These are phyloP conservation scores for Anguilla obscura DNA, from an alignment of 2,797 vertebrate genomes.

Conservation along the genomic window DNA sequence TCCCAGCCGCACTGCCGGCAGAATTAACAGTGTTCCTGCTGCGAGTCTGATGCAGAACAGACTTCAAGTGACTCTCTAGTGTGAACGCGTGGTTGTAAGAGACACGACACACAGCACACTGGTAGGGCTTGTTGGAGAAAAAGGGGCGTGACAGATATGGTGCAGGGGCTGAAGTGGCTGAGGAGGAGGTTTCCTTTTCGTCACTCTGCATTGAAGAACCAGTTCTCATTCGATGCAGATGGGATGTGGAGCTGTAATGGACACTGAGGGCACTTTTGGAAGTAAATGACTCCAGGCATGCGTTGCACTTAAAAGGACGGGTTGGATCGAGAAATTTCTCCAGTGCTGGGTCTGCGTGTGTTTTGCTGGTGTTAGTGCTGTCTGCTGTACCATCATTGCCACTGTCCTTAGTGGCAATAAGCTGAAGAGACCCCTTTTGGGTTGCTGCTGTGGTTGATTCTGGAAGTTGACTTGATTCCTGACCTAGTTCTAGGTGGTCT, in stretches of 20 bases:
- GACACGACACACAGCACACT: conserved; percentile 87
- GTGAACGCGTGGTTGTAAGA: conserved; percentile 94
- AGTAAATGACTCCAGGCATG: conserved; percentile 86
- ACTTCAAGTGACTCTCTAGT: conserved; percentile 86
- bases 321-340: conserved; percentile 53
- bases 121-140: conserved; percentile 85
- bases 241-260: conserved; percentile 87
- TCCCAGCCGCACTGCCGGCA: conserved; percentile 55
- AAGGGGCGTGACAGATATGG: conserved; percentile 69
- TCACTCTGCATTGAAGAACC: conserved; percentile 63
- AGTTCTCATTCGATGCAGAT: conserved; percentile 88
- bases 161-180: neutral
- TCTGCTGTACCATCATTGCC: conserved; percentile 44
- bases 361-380: conserved; percentile 37
- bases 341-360: conserved; percentile 23
- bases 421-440: conserved; percentile 40
- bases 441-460: conserved; percentile 39
- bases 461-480: conserved; percentile 60
- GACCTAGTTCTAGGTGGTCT: conserved; percentile 57
- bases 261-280: conserved; percentile 86
- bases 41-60: conserved; percentile 88
- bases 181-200: conserved; percentile 55
- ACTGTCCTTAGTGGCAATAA: conserved; percentile 58
- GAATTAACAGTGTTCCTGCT: conserved; percentile 78
- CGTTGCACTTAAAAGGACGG: conserved; percentile 84